Base-by-base conservation (phyloP, 1,140 invertebrate species). In the Drosophila parabipectinata region DNA sequence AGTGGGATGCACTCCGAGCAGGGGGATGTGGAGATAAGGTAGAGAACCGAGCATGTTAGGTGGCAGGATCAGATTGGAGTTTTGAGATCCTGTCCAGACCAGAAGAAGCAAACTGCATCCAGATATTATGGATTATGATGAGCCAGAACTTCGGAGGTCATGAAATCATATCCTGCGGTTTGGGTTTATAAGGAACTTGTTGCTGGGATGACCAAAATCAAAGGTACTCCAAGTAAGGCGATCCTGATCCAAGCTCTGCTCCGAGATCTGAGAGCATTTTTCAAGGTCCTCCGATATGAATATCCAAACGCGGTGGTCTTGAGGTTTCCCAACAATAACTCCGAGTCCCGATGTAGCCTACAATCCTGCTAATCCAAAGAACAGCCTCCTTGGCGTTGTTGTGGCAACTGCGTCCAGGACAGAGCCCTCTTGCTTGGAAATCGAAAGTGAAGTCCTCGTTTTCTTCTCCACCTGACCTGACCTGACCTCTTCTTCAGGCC, bases 361-460 rank as follows among this genome's bases (percentile, higher is more conserved):
- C 18, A 47, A 47, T 9, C 9, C 21, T 47, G 9, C 18, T 21
- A 45, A 47, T 39, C 34, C 56, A 15, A 18, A 12, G 24, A 57
- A 56, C 62, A 75, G 58, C 48, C 51, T 44, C 45, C 63, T 48
- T 5, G 1, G 5, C 69, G 82, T 87, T 88, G 83, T 88, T 78
- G 67, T 50, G 79, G 72, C 83, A 87, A 77, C 72, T 79, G 41
- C n/a, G 14, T 18, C 15, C 44, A 47, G 30, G 41, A 45, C 59
- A 6, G 5, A 28, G 26, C 1, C 26, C 26, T 61, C 39, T 34
- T 24, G 21, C 44, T 51, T 50, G 64, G 58, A 90, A 84, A 90
- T 77, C 72, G 75, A 90, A 88, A 90, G 88, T 90, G 63, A 81
- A 84, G 74, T 59, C 67, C 57, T 74, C 53, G 34, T 37, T 37